These are phyloP conservation scores for Trachelus troglodyta DNA, from an alignment of 2,888 invertebrate genomes.

Conservation along the genomic window DNA sequence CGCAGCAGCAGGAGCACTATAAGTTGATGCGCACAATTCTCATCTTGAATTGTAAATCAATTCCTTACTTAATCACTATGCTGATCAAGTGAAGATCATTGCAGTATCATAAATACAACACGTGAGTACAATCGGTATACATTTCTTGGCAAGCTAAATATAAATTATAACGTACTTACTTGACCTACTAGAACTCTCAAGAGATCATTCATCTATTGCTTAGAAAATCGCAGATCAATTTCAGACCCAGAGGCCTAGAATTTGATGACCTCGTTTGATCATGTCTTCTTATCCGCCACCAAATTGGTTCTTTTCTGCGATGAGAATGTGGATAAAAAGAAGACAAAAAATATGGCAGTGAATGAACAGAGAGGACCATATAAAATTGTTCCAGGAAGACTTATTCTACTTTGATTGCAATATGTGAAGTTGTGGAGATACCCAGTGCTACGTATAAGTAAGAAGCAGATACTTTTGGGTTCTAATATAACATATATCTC, in stretches of 20 bases:
- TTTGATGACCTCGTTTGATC: conserved; percentile 1
- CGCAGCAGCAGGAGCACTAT: background rate
- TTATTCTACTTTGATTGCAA: background rate
- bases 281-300: background rate
- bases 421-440: background rate
- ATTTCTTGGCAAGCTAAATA: background rate
- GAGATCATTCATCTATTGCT: background rate
- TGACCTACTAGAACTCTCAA: background rate
- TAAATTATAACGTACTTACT: background rate
- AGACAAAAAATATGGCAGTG: background rate
- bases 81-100: background rate
- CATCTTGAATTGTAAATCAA: background rate
- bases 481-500: background rate
- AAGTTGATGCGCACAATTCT: background rate
- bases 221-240: conserved; percentile 2
- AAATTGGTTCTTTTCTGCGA: background rate
- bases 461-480: background rate
- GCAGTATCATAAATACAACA: background rate
- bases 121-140: background rate
- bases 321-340: background rate
- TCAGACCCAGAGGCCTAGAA: background rate
- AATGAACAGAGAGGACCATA: background rate
- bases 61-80: background rate
- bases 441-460: background rate
- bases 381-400: background rate